These are phyloP conservation scores for Zele albiditarsus DNA, from an alignment of 2,888 invertebrate genomes.

Conservation along the genomic window DNA sequence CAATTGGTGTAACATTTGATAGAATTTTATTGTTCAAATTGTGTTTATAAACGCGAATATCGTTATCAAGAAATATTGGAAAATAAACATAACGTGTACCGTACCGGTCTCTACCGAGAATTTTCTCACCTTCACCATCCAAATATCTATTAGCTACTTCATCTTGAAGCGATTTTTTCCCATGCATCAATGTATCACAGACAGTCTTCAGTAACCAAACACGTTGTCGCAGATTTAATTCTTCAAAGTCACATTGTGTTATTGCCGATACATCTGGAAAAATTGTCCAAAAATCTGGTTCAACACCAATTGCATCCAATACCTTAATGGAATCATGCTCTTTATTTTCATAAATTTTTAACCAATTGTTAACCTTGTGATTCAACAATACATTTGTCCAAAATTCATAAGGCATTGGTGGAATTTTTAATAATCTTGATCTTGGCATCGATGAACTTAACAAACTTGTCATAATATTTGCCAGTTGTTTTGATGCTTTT, in stretches of 20 bases:
- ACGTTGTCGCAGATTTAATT: conserved; percentile 73
- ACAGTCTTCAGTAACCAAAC: conserved; percentile 77
- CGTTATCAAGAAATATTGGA: conserved; percentile 75
- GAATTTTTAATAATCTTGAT: conserved; percentile 71
- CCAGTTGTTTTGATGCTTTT: conserved; percentile 74
- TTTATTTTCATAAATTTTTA: conserved; percentile 72
- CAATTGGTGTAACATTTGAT: conserved; percentile 54
- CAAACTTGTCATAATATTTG: conserved; percentile 76
- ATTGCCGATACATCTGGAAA: conserved; percentile 74
- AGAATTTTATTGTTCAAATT: conserved; percentile 66
- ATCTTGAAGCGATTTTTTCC: conserved; percentile 75
- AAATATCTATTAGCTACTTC: conserved; percentile 73
- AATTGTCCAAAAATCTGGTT: conserved; percentile 75
- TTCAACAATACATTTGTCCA: conserved; percentile 74
- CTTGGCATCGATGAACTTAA: conserved; percentile 67
- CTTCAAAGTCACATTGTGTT: conserved; percentile 74
- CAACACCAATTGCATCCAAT: conserved; percentile 74
- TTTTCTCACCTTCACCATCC: conserved; percentile 72
- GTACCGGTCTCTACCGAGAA: conserved; percentile 74
- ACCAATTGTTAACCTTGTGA: conserved; percentile 74
- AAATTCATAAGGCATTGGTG: conserved; percentile 76
- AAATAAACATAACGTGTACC: conserved; percentile 75
- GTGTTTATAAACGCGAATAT: conserved; percentile 74
- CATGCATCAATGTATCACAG: conserved; percentile 74
- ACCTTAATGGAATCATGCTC: conserved; percentile 69